Percentiles rank a stretch among this genome's conserved stretches.
Conservation (phyloP, 2,797 vertebrate genomes). For the Steatocranus sp. region DNA sequence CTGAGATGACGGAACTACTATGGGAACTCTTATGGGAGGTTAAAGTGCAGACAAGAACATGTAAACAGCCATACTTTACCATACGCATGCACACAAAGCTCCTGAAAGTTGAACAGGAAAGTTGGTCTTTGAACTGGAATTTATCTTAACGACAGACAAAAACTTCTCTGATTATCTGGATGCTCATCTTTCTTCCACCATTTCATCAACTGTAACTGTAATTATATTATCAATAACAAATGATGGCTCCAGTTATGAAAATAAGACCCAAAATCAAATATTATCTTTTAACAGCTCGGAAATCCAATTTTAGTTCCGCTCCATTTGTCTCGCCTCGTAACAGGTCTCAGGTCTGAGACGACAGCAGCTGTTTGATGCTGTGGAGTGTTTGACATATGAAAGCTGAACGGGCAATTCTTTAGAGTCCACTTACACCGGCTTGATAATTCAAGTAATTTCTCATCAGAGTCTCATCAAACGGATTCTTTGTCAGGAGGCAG, state of each 20-base stretch:
- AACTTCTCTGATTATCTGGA: not conserved
- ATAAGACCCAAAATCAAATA: not conserved
- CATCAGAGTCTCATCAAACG: not conserved
- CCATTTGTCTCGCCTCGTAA: not conserved
- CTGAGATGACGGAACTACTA: not conserved
- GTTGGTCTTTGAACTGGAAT: not conserved
- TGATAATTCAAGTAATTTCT: constrained; percentile 1
- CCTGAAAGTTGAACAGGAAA: not conserved
- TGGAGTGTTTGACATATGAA: not conserved
- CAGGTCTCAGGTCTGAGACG: not conserved
- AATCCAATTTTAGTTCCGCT: not conserved
- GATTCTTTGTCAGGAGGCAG: not conserved
- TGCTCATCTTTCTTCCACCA: not conserved
- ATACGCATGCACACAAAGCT: not conserved
- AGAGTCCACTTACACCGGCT: constrained; percentile 2
- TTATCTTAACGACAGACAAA: not conserved
- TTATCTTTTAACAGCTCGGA: not conserved
- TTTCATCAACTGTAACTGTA: not conserved
- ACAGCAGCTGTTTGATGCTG: not conserved
- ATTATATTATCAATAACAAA: not conserved
- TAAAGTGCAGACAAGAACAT: not conserved
- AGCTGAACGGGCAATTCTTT: constrained; percentile 21
- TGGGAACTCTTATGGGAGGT: not conserved
- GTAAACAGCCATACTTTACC: not conserved
- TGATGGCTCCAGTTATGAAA: not conserved